Evolutionary conservation across 2,888 invertebrate genomes (phyloP).

Genomic region (Sialis lutaria): DNA sequence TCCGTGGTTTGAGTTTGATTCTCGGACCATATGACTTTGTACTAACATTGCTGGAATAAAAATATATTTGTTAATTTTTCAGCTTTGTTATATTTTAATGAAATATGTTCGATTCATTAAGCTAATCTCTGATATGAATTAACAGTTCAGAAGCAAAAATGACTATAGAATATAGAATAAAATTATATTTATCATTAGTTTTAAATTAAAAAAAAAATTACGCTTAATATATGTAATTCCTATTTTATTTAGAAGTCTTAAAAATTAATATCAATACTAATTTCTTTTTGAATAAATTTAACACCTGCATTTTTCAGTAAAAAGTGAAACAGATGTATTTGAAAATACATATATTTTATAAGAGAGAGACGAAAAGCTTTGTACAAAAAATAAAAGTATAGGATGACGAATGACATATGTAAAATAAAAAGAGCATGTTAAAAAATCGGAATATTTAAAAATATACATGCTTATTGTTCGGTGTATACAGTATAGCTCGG

Average conservation of each 20-base stretch:
- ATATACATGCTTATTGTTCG: too few species aligned
- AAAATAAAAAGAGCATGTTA: neutral
- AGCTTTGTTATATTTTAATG: too few species aligned
- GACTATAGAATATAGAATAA: too few species aligned
- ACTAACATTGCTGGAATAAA: constrained; percentile 31
- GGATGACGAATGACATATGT: neutral
- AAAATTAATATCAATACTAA: neutral
- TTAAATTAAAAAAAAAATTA: too few species aligned
- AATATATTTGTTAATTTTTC: constrained; percentile 4
- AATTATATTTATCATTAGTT: too few species aligned
- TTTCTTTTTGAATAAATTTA: neutral
- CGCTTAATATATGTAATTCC: too few species aligned
- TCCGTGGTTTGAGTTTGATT: constrained; percentile 8
- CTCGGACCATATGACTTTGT: constrained; percentile 19
- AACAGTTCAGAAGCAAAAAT: too few species aligned
- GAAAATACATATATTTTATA: neutral
- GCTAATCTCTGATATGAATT: too few species aligned
- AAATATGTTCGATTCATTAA: too few species aligned
- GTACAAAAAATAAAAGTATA: neutral
- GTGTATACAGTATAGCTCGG: too few species aligned
- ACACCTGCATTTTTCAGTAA: neutral
- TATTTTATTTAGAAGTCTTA: neutral
- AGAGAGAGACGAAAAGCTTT: neutral
- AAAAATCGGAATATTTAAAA: neutral
- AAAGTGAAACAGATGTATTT: neutral